A percentile compares a stretch with the other conserved stretches of the same genome.
Evolutionary conservation across 2,797 vertebrate genomes (phyloP).

Genomic region (Chlorospingus flavigularis): DNA sequence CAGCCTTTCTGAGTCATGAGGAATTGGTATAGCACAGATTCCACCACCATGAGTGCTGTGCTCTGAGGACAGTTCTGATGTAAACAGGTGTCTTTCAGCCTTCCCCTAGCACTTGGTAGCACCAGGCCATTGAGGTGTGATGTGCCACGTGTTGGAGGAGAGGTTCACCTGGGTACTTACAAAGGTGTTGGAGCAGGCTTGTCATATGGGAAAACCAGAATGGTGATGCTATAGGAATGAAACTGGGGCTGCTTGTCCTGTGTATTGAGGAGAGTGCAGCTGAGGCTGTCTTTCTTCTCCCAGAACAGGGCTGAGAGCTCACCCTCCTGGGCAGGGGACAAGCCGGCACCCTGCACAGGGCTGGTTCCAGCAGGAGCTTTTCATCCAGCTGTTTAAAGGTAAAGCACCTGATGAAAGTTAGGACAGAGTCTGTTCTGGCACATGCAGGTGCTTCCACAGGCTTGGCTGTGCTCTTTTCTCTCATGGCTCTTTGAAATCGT

Average conservation of each 20-base stretch:
- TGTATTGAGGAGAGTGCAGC: accelerated
- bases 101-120: accelerated
- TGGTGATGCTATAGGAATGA: not conserved
- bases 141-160: accelerated
- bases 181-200: not conserved
- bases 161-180: not conserved
- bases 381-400: not conserved
- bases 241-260: not conserved
- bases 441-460: not conserved
- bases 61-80: not conserved
- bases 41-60: accelerated
- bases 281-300: not conserved
- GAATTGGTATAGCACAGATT: not conserved
- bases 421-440: not conserved
- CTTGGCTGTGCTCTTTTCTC: not conserved
- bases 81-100: not conserved
- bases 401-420: not conserved
- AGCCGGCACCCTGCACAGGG: not conserved
- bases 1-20: not conserved
- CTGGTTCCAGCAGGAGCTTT: not conserved
- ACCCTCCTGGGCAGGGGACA: not conserved
- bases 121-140: accelerated
- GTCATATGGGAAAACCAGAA: not conserved
- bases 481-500: not conserved
- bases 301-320: not conserved